A percentile compares a stretch with the other conserved stretches of the same genome.
Conservation (phyloP, 2,113 vertebrate genomes). For the Rhinopithecus roxellana region DNA sequence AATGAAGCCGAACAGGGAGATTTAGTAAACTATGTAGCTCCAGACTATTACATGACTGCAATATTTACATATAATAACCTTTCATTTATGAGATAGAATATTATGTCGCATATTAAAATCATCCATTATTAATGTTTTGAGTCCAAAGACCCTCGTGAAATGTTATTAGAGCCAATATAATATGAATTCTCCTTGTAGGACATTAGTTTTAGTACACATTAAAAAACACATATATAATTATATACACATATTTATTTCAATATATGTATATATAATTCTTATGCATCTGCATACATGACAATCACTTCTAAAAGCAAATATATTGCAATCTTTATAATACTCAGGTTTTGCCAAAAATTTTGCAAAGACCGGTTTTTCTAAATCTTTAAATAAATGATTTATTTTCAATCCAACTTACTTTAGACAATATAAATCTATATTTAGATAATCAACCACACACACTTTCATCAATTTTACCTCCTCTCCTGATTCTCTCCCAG, state of each 20-base stretch:
- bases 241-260: constrained; percentile 13
- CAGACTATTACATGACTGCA: constrained; percentile 37
- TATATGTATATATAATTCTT: constrained; percentile 16
- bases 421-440: neutral
- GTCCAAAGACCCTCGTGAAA: constrained; percentile 5
- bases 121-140: constrained; percentile 62
- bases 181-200: constrained; percentile 12
- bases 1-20: neutral
- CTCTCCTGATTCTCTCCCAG: neutral
- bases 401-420: constrained; percentile 38
- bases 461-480: neutral
- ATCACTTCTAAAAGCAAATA: constrained; percentile 23
- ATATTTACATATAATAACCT: constrained; percentile 57
- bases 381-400: constrained; percentile 40
- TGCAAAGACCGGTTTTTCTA: neutral
- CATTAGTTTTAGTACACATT: constrained; percentile 14
- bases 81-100: constrained; percentile 49
- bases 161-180: constrained; percentile 53
- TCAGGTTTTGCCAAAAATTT: neutral
- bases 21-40: neutral
- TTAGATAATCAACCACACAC: neutral
- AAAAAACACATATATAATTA: neutral
- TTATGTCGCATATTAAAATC: constrained; percentile 55
- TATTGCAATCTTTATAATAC: neutral
- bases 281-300: neutral